These are phyloP conservation scores for Oncorhynchus kisutch DNA, from an alignment of 2,113 vertebrate species.

Conservation along the genomic window DNA sequence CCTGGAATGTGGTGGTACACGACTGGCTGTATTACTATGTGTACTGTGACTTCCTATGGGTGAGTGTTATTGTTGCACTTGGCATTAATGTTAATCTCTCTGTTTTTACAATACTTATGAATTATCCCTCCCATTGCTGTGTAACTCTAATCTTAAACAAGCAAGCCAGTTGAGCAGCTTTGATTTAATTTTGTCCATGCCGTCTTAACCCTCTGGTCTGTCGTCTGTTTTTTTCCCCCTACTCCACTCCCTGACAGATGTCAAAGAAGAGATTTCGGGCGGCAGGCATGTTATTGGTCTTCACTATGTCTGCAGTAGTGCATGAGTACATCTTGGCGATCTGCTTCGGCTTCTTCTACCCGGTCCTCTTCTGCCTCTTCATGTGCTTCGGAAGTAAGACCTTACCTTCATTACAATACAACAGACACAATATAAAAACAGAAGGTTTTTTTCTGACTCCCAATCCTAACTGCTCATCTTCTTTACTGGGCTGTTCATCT, in stretches of 20 bases:
- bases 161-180: not conserved
- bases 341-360: slow-evolving; percentile 91
- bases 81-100: not conserved
- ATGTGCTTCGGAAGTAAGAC: slow-evolving; percentile 93
- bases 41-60: slow-evolving; percentile 82
- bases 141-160: not conserved
- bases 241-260: slow-evolving; percentile 69
- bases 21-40: slow-evolving; percentile 87
- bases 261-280: slow-evolving; percentile 84
- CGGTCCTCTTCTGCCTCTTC: slow-evolving; percentile 91
- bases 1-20: slow-evolving; percentile 88
- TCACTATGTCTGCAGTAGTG: slow-evolving; percentile 86
- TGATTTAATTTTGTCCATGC: not conserved
- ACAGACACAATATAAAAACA: too few species aligned
- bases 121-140: not conserved
- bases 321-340: slow-evolving; percentile 89
- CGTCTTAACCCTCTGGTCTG: too few species aligned
- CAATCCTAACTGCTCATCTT: not conserved
- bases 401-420: not conserved
- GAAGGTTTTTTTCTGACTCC: too few species aligned
- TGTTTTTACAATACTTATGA: not conserved
- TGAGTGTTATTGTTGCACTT: slow-evolving; percentile 75
- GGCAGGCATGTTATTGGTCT: slow-evolving; percentile 89
- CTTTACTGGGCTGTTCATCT: not conserved
- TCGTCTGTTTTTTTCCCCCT: too few species aligned